Base-by-base conservation (phyloP, 1,140 invertebrate genomes). In the Helicoverpa zea region DNA sequence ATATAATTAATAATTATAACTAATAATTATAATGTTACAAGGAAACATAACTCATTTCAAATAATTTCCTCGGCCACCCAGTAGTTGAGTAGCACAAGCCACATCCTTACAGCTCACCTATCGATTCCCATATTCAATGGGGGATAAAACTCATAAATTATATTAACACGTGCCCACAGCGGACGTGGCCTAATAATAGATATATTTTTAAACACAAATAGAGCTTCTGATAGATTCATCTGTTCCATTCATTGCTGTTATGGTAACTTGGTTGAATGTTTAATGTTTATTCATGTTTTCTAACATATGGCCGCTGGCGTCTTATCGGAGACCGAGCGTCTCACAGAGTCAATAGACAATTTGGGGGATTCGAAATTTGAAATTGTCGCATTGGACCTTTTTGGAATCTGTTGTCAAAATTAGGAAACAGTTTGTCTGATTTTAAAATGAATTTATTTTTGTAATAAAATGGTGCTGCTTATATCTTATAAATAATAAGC, bases 141-240 rank as follows among this genome's bases (percentile, higher is more conserved):
- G 63, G 76, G 64, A 79, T 79, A 63, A 64, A 73, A 63, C 29
- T 68, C 76, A 82, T 82, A 82, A 82, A 79, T 79, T 79, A 82
- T 79, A 75, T 74, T 73, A 82, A 72, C 81, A 82, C 81, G 81
- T 82, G 81, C 51, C 76, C 30, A 49, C 18, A 66, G 23, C 75
- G 81, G 68, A 79, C 75, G 68, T 64, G 56, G 51, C 14, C 68
- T 82, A 82, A 56, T 73, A 79, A 75, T 82, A 82, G 66, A 68
- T 52, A 58, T 82, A 78, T 82, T 77, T 81, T 79, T 68, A 35
- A 75, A 82, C 61, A 58, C 68, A 82, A 70, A 68, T 70, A 59
- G 76, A 79, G 43, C 12, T 18, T 49, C n/a, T 79, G 63, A 79
- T 79, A 59, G 64, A 70, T 79, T 68, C 64, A 79, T 79, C 23